Base-by-base conservation (phyloP, 2,797 vertebrate species). In the Rhynchotus rufescens region DNA sequence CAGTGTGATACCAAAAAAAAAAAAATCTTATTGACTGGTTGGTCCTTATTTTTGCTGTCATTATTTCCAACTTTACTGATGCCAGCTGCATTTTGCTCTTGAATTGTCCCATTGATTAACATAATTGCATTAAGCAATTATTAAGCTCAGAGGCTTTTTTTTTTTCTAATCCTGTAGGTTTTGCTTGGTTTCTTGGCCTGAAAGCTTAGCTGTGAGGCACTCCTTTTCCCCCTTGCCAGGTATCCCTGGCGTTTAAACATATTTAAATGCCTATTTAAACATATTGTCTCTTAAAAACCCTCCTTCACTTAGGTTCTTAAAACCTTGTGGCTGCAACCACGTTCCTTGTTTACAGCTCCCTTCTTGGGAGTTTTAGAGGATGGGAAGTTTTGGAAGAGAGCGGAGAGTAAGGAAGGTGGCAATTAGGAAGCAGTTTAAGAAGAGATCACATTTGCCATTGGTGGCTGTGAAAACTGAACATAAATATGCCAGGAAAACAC, bases 361-460 rank as follows among this genome's bases (percentile, higher is more conserved):
- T 80, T 19, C 21, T 67, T 26, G 40, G 15, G 30, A 36, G 56
- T 84, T 93, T 82, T 67, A 76, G 3, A 0, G 19, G 25, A 32
- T 34, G 1, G 6, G 40, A 84, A 56, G 59, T 64, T 60, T 56
- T 81, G 32, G 9, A 76, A 91, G 26, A 32, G 65, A 77, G 22
- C 12, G 59, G 45, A n/a, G 51, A 69, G 8, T 57, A 79, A 88
- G n/a, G 81, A 92, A 76, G 72, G 11, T 73, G 64, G 62, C 47
- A 91, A 56, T 78, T 81, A 72, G 30, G 47, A 91, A 89, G 25
- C 64, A 79, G 73, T 92, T 89, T 73, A 79, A 66, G 45, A 20
- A 72, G 68, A 28, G 2, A 4, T 3, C 61, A 11, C 5, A 8
- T 73, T 90, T 82, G 71, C 16, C 38, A 62, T 59, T 40, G 20